Conservation (phyloP, 1,140 invertebrate genomes). For the Pseudoatta argentina region DNA sequence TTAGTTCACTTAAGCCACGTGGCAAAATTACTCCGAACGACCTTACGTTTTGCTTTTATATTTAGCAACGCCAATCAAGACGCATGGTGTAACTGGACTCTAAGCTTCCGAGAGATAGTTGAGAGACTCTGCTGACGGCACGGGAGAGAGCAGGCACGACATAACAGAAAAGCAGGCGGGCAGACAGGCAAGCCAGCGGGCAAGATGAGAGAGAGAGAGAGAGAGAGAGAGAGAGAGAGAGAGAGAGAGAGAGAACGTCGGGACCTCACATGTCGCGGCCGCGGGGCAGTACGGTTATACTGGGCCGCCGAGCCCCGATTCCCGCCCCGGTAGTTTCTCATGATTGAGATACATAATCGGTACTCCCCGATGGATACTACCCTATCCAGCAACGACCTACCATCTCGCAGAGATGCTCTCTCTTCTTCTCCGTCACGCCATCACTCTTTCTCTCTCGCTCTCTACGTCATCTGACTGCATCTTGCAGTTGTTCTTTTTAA, state of each 20-base stretch:
- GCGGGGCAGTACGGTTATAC: conserved; percentile 74
- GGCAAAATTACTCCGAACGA: conserved; percentile 32
- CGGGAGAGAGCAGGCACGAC: conserved; percentile 30
- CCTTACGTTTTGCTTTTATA: background rate
- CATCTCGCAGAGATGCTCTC: conserved; percentile 39
- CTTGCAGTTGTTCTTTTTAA: background rate
- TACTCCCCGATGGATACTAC: conserved; percentile 64
- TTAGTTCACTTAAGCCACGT: conserved; percentile 20
- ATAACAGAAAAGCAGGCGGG: background rate
- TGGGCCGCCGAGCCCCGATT: conserved; percentile 70
- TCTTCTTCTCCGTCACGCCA: background rate
- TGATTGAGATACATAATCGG: conserved; percentile 81
- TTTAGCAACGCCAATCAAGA: conserved; percentile 26
- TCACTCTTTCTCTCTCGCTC: background rate
- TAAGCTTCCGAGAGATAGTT: conserved; percentile 44
- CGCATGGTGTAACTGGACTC: conserved; percentile 26
- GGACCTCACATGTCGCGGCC: conserved; percentile 80
- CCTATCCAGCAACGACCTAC: conserved; percentile 22
- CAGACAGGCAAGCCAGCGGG: conserved; percentile 14
- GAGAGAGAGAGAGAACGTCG: background rate
- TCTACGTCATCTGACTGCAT: background rate
- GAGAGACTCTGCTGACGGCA: conserved; percentile 52
- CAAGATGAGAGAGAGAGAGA: conserved; percentile 18
- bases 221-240: too few relatives aligned
- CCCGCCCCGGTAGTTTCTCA: conserved; percentile 80